Percentiles rank a stretch among this genome's conserved stretches.
phyloP scores from a whole-genome alignment of 2,113 vertebrate genomes.

The Arvicanthis niloticus region DNA sequence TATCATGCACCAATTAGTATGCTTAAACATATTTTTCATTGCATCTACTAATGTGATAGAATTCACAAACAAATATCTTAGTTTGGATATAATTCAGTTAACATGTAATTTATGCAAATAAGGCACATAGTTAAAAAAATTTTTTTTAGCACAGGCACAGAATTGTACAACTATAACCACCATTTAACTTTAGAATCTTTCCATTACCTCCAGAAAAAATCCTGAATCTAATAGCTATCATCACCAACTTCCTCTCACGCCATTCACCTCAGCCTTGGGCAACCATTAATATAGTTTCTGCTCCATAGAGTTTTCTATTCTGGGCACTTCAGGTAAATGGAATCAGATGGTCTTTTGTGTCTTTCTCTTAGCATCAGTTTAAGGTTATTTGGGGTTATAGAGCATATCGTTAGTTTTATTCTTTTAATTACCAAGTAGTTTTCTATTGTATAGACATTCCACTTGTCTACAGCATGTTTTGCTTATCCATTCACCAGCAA shows the following conservation, averaged over 20 bases:
- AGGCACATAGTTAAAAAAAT: not conserved
- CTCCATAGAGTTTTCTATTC: not conserved
- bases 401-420: not conserved
- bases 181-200: constrained; percentile 42
- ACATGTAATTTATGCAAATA: not conserved
- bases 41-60: not conserved
- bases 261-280: not conserved
- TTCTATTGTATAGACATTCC: not conserved
- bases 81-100: not conserved
- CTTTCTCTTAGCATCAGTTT: not conserved
- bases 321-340: not conserved
- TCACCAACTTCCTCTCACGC: not conserved
- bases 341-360: not conserved
- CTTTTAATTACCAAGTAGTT: constrained; percentile 25
- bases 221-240: not conserved
- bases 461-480: not conserved
- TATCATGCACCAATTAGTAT: not conserved
- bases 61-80: not conserved
- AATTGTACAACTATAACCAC: not conserved
- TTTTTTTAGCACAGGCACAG: not conserved
- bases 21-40: constrained; percentile 6
- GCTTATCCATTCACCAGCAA: not conserved
- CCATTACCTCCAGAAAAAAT: not conserved
- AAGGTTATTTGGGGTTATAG: not conserved
- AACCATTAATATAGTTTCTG: not conserved